These are phyloP conservation scores for Epinephelus moara DNA, from an alignment of 2,113 vertebrate genomes.

Conservation along the genomic window DNA sequence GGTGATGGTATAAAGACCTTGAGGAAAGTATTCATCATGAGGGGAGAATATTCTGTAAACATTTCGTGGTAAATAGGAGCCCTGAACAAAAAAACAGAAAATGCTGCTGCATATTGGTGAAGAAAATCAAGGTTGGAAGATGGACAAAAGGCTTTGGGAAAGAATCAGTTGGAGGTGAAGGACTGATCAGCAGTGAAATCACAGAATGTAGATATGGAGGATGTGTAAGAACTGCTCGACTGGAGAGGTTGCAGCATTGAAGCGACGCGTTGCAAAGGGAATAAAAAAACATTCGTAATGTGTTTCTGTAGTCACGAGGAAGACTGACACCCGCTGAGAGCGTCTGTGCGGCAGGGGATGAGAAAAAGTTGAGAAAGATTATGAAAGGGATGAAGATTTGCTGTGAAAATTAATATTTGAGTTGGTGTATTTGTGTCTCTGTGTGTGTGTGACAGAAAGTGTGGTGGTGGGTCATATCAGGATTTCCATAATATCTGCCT, in stretches of 20 bases:
- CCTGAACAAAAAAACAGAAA: background rate
- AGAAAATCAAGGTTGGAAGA: background rate
- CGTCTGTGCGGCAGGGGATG: background rate
- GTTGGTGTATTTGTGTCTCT: background rate
- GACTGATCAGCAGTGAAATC: background rate
- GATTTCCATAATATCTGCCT: constrained; percentile 18
- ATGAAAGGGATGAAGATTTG: background rate
- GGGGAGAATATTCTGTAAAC: constrained; percentile 26
- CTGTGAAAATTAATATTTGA: constrained; percentile 9
- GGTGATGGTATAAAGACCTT: constrained; percentile 41
- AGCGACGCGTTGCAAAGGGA: background rate
- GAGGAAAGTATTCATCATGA: constrained; percentile 32
- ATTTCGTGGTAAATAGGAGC: constrained; percentile 1
- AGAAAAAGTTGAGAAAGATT: background rate
- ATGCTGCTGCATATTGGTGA: background rate
- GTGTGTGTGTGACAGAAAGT: background rate
- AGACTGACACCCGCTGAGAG: background rate
- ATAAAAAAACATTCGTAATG: constrained; percentile 14
- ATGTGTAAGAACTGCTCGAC: background rate
- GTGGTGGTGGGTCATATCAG: constrained; percentile 19
- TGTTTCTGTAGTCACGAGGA: background rate
- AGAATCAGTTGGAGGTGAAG: background rate
- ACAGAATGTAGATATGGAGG: background rate
- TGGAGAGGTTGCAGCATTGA: background rate
- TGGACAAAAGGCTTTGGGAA: background rate